These are phyloP conservation scores for Novumbra hubbsi DNA, from an alignment of 2,797 vertebrate genomes.

Conservation along the genomic window DNA sequence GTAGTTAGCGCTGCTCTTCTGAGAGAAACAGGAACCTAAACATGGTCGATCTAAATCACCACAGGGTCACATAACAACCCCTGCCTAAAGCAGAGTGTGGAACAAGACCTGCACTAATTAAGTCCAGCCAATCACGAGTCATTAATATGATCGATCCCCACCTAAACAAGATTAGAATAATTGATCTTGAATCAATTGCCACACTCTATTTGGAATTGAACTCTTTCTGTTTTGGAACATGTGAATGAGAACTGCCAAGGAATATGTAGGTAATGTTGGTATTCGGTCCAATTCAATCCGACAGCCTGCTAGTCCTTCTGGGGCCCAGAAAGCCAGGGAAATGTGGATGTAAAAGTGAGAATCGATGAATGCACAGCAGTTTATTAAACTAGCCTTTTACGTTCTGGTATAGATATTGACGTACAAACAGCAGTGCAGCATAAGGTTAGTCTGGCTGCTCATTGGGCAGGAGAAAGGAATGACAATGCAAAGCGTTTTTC, in stretches of 20 bases:
- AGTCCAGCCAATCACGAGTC: slow-evolving; percentile 31
- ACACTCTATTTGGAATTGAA: slow-evolving; percentile 21
- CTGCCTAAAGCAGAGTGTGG: slow-evolving; percentile 8
- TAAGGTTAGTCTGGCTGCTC: background rate
- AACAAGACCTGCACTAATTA: slow-evolving; percentile 26
- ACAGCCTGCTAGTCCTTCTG: background rate
- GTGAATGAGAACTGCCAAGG: slow-evolving; percentile 1
- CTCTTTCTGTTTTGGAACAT: slow-evolving; percentile 2
- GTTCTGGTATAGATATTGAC: slow-evolving; percentile 4
- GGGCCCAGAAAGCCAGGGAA: background rate
- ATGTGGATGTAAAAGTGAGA: background rate
- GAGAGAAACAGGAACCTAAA: background rate
- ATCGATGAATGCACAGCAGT: slow-evolving; percentile 17
- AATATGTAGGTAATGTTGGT: background rate
- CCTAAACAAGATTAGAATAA: slow-evolving; percentile 24
- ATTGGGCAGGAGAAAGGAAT: background rate
- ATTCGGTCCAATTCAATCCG: background rate
- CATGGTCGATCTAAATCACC: background rate
- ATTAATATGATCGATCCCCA: slow-evolving; percentile 30
- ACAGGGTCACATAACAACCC: slow-evolving; percentile 9
- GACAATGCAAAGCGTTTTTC: background rate
- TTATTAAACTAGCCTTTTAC: slow-evolving; percentile 16
- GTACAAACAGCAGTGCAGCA: slow-evolving; percentile 5
- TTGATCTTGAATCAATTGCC: slow-evolving; percentile 30
- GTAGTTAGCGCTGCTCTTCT: background rate